Conservation (phyloP, 2,797 vertebrate genomes). For the Acanthiza pusilla region DNA sequence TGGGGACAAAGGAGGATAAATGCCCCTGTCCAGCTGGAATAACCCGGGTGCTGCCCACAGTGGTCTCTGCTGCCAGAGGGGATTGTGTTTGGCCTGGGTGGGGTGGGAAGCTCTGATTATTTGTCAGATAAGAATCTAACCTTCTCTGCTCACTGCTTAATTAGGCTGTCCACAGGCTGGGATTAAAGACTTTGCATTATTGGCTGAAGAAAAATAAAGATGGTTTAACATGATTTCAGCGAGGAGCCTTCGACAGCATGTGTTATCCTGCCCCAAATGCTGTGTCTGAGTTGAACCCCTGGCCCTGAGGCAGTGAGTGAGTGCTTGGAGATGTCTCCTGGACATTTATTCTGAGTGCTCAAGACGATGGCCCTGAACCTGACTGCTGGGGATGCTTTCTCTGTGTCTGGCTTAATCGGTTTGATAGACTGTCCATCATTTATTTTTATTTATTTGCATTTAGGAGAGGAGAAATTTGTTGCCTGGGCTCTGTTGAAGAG, state of each 20-base stretch:
- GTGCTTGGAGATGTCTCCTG: not conserved
- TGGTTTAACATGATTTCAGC: not conserved
- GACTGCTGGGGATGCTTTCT: not conserved
- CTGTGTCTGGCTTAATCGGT: not conserved
- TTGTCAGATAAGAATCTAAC: not conserved
- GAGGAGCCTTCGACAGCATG: not conserved
- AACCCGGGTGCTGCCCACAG: not conserved
- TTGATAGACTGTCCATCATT: slow-evolving; percentile 39
- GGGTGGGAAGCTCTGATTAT: not conserved
- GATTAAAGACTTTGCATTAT: slow-evolving; percentile 2
- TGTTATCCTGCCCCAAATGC: not conserved
- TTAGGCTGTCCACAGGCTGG: not conserved
- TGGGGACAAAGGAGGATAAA: not conserved
- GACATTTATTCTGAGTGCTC: not conserved
- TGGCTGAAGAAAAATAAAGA: slow-evolving; percentile 21
- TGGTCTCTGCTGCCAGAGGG: not conserved
- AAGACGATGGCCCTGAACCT: slow-evolving; percentile 6
- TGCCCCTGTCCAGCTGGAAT: not conserved
- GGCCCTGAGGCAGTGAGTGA: slow-evolving; percentile 5
- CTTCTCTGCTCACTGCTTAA: not conserved
- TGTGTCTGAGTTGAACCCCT: not conserved
- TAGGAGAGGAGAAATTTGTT: not conserved
- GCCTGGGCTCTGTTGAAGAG: not conserved
- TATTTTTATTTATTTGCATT: not conserved
- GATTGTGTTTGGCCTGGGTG: not conserved